Conservation (phyloP, 2,113 vertebrate species). For the Microcebus jonahi region DNA sequence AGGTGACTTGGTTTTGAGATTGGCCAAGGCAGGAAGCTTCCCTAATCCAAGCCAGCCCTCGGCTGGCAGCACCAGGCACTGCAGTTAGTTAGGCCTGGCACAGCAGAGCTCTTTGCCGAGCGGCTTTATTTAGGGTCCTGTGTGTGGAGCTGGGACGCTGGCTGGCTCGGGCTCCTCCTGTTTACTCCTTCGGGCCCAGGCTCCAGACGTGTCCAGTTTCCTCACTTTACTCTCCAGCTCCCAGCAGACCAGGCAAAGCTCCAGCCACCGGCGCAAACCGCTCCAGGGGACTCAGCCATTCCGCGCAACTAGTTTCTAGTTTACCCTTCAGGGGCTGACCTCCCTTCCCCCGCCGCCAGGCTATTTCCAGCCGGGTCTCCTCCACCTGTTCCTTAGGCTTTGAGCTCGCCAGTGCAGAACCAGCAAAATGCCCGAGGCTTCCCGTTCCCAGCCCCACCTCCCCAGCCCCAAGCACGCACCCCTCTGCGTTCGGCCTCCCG, state of each 20-base stretch:
- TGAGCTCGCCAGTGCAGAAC: not conserved
- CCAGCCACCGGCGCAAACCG: not conserved
- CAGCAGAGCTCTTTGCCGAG: slow-evolving; percentile 67
- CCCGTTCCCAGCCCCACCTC: not conserved
- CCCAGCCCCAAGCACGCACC: not conserved
- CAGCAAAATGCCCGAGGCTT: not conserved
- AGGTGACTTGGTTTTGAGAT: slow-evolving; percentile 60
- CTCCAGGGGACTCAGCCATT: not conserved
- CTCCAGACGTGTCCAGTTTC: slow-evolving; percentile 74
- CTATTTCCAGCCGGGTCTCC: not conserved
- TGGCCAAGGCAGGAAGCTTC: slow-evolving; percentile 44
- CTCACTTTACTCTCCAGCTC: slow-evolving; percentile 57
- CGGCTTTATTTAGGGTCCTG: slow-evolving; percentile 77
- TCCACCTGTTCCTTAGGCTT: slow-evolving; percentile 55
- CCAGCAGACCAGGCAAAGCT: not conserved
- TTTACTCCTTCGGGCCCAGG: slow-evolving; percentile 72
- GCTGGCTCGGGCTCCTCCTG: slow-evolving; percentile 67
- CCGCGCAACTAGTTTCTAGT: not conserved
- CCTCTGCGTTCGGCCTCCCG: not conserved
- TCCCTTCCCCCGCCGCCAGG: not conserved
- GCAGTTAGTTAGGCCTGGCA: slow-evolving; percentile 52
- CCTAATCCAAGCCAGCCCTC: slow-evolving; percentile 55
- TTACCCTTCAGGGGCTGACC: slow-evolving; percentile 52
- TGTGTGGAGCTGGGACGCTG: slow-evolving; percentile 63
- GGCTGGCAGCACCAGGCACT: slow-evolving; percentile 60